Percentiles rank a stretch among this genome's conserved stretches.
Evolutionary conservation across 2,888 invertebrate species (phyloP).

Genomic region (Napeogenes inachia): DNA sequence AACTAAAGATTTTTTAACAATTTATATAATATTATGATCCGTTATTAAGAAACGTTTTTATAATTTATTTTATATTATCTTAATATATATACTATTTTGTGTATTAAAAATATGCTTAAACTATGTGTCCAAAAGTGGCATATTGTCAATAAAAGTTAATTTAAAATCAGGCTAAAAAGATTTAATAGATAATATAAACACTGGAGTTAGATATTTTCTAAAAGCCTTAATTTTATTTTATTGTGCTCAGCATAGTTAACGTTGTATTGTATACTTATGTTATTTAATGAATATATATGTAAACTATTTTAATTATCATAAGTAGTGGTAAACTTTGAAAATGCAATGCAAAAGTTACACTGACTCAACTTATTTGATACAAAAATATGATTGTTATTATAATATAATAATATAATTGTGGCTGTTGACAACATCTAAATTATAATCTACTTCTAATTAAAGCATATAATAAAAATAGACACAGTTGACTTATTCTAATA

Average conservation of each 20-base stretch:
- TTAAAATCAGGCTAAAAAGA: not conserved
- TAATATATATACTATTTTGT: too few relatives aligned
- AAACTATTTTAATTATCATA: not conserved
- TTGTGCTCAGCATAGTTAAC: conserved; percentile 1
- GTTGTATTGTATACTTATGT: not conserved
- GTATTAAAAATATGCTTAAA: too few relatives aligned
- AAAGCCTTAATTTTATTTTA: not conserved
- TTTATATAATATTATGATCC: not conserved
- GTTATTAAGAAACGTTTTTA: not conserved
- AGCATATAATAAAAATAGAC: conserved; percentile 37
- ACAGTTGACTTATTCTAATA: conserved; percentile 23
- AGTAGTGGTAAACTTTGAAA: not conserved
- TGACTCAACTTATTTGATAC: not conserved
- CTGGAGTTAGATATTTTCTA: not conserved
- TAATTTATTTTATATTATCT: too few relatives aligned
- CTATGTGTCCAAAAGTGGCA: too few relatives aligned
- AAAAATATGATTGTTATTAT: not conserved
- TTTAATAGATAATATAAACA: not conserved
- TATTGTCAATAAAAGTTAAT: too few relatives aligned
- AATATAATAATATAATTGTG: conserved; percentile 1
- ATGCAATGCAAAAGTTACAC: not conserved
- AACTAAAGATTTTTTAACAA: not conserved
- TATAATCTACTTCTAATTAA: conserved; percentile 30
- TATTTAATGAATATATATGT: not conserved
- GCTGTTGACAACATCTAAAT: conserved; percentile 11